Conservation (phyloP, 1,140 invertebrate genomes). For the Diachasmimorpha longicaudata region DNA sequence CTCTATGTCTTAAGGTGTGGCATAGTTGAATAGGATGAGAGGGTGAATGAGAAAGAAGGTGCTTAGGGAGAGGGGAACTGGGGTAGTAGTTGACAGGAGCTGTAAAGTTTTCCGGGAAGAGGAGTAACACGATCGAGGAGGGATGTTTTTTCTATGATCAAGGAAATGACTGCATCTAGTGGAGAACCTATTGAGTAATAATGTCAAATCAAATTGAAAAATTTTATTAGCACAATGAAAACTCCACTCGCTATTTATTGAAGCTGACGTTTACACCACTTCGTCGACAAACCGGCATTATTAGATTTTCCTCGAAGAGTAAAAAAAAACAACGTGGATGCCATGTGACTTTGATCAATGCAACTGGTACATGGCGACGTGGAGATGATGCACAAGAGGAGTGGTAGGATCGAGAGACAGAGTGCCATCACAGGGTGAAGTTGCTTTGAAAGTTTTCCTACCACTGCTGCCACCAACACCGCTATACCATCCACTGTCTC, state of each 20-base stretch:
- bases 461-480: not conserved
- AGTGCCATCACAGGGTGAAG: slow-evolving; percentile 15
- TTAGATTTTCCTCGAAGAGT: not conserved
- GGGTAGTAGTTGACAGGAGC: not conserved
- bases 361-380: slow-evolving; percentile 1
- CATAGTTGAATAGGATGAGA: slow-evolving; percentile 4
- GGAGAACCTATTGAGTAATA: no score
- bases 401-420: not conserved
- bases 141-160: not conserved
- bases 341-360: slow-evolving; percentile 36
- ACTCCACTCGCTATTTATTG: not conserved
- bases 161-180: no score
- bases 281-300: not conserved
- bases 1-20: slow-evolving; percentile 27
- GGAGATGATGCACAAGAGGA: not conserved
- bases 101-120: slow-evolving; percentile 24
- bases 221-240: not conserved
- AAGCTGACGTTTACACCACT: not conserved
- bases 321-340: not conserved
- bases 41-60: not conserved
- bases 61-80: not conserved
- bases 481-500: not conserved
- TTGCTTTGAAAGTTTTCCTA: slow-evolving; percentile 33
- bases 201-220: no score
- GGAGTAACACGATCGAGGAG: not conserved